Evolutionary conservation across 2,888 invertebrate species (phyloP).

Genomic region (Choreutis nemorana): DNA sequence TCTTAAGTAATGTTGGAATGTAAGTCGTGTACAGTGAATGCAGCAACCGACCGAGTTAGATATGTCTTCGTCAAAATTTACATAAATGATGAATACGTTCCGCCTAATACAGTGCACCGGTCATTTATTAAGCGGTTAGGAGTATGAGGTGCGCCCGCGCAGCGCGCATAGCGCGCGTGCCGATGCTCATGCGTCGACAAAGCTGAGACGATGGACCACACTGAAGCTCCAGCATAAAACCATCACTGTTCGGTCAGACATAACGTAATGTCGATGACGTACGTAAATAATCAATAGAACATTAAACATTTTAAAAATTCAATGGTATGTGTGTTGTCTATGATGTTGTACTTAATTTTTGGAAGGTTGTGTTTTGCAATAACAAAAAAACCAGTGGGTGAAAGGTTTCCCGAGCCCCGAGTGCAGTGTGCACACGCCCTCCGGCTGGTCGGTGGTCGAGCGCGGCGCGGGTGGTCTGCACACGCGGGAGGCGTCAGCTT

Average conservation of each 20-base stretch:
- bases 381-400: slow-evolving; percentile 8
- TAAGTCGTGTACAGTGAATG: slow-evolving; percentile 52
- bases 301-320: too few species aligned
- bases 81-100: slow-evolving; percentile 64
- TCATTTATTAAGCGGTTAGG: slow-evolving; percentile 57
- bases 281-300: too few species aligned
- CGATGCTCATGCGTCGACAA: slow-evolving; percentile 44
- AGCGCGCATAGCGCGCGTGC: slow-evolving; percentile 60
- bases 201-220: slow-evolving; percentile 44
- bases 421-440: slow-evolving; percentile 35
- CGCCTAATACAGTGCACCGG: slow-evolving; percentile 56
- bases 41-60: slow-evolving; percentile 45
- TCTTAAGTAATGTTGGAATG: too few species aligned
- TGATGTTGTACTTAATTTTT: too few species aligned
- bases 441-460: slow-evolving; percentile 36
- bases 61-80: slow-evolving; percentile 67
- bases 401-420: slow-evolving; percentile 24
- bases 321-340: too few species aligned
- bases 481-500: slow-evolving; percentile 48
- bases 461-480: slow-evolving; percentile 50
- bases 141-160: slow-evolving; percentile 31
- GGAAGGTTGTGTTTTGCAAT: slow-evolving; percentile 4
- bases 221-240: slow-evolving; percentile 27
- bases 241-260: slow-evolving; percentile 31
- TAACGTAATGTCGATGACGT: too few species aligned